These are phyloP conservation scores for Crocidura indochinensis DNA, from an alignment of 2,797 vertebrate species.

Conservation along the genomic window DNA sequence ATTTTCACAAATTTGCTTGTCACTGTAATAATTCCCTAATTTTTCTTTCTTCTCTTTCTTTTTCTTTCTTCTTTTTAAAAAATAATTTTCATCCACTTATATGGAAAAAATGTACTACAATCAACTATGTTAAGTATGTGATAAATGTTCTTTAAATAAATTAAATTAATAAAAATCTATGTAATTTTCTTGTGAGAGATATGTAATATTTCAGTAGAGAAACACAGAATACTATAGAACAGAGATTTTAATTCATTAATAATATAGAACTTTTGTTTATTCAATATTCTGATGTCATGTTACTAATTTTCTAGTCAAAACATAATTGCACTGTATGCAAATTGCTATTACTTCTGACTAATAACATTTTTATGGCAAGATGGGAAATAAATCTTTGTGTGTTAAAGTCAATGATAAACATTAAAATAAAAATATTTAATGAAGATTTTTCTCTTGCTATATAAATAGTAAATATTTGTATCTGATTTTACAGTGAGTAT, in stretches of 20 bases:
- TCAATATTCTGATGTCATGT: neutral
- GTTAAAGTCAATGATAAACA: constrained; percentile 49
- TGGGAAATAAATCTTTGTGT: constrained; percentile 46
- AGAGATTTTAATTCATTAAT: neutral
- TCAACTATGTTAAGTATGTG: too few species aligned
- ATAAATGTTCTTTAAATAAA: too few species aligned
- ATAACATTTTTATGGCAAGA: constrained; percentile 18
- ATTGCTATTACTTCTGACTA: constrained; percentile 45
- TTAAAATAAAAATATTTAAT: too few species aligned
- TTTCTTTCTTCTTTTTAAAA: too few species aligned
- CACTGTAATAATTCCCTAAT: too few species aligned
- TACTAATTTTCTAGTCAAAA: constrained; percentile 64
- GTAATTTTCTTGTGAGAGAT: neutral
- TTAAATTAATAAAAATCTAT: neutral
- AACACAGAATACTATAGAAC: neutral
- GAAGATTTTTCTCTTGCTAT: too few species aligned
- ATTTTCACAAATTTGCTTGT: too few species aligned
- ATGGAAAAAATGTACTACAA: too few species aligned
- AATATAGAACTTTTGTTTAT: constrained; percentile 16
- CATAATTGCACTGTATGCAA: constrained; percentile 32
- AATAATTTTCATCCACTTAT: too few species aligned
- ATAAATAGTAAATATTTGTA: too few species aligned
- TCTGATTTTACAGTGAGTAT: too few species aligned
- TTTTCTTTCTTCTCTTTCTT: too few species aligned
- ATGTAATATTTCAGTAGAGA: neutral